These are phyloP conservation scores for Nephrotoma flavescens DNA, from an alignment of 2,888 invertebrate species.

Conservation along the genomic window DNA sequence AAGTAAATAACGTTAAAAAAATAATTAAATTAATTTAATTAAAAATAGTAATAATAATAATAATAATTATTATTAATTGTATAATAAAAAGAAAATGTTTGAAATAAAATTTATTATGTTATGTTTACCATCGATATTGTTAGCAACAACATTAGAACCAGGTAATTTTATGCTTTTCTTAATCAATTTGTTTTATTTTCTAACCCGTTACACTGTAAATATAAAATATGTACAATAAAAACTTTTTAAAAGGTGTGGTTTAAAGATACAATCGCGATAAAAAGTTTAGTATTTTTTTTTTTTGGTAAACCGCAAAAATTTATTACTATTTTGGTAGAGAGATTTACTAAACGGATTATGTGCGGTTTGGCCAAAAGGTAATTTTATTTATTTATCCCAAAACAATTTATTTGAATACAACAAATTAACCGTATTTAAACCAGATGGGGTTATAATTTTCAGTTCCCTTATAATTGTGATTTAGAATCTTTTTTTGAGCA, in stretches of 20 bases:
- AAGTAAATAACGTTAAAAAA: not conserved
- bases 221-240: not conserved
- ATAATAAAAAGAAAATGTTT: constrained; percentile 19
- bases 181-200: not conserved
- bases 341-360: not conserved
- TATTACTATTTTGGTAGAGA: not conserved
- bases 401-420: not conserved
- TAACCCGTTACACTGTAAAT: not conserved
- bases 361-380: not conserved
- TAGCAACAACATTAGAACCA: constrained; percentile 33
- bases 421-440: not conserved
- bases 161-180: constrained; percentile 18
- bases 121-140: constrained; percentile 32
- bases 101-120: constrained; percentile 31
- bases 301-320: not conserved
- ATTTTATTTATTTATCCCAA: not conserved
- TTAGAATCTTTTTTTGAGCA: too few relatives aligned
- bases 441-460: not conserved
- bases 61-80: not conserved
- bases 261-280: not conserved
- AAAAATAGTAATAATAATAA: not conserved
- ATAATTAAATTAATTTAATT: not conserved
- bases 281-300: not conserved
- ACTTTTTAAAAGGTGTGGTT: not conserved
- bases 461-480: too few relatives aligned